Base-by-base conservation (phyloP, 2,113 vertebrate genomes). In the Gallinago paraguaiae region DNA sequence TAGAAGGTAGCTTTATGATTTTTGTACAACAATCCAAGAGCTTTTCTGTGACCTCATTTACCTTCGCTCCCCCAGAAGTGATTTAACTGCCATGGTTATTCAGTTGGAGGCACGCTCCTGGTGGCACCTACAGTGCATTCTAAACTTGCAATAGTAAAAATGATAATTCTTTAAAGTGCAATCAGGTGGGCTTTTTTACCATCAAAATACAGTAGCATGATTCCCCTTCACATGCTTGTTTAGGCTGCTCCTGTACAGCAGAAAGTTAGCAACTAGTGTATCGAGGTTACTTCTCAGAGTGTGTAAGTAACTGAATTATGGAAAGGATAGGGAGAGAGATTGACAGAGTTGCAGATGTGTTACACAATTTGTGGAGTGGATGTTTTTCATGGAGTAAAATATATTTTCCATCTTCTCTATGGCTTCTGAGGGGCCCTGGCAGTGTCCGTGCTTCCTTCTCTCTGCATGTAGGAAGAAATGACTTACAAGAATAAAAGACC, bases 101-200 rank as follows among this genome's bases (percentile, higher is more conserved):
- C 59, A n/a, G 22, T 28, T 16, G 65, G 50, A 60, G 30, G 37
- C 10, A 11, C 0, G 0, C 4, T 75, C 6, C 43, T 41, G 22
- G 12, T 53, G 46, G 10, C 17, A 37, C 6, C 14, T 85, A 25
- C 43, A 51, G 15, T 71, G 25, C 11, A 5, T 85, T 76, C 39
- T 80, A 30, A 82, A 60, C 46, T 64, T 82, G 11, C 25, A 68
- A 1, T 33, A 65, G 11, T 25, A 35, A 86, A 88, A 88, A 51
- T 18, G 1, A 13, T 30, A 41, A 45, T 7, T 2, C 2, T 94
- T 79, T 72, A 56, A 77, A 81, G 67, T 72, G 28, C 12, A 60
- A 9, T 37, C 18, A 3, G 59, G 15, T 60, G 60, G 41, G 13
- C 3, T 1, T 19, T 8, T 63, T 39, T 10, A 28, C 28, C 33